Evolutionary conservation across 2,888 invertebrate species (phyloP).

Genomic region (Neuroscelio doddi): DNA sequence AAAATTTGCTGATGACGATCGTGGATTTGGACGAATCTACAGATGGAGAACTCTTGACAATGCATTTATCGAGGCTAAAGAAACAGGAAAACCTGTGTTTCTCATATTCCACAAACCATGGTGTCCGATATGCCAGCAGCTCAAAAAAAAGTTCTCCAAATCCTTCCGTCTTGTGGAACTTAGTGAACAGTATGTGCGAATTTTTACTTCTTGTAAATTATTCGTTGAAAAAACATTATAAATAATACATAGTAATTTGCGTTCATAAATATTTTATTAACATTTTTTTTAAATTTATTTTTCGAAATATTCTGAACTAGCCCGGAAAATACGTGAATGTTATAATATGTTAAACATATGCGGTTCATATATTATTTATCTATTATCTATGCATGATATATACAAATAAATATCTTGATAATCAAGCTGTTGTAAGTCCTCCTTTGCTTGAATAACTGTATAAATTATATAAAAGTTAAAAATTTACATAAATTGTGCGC

Average conservation of each 20-base stretch:
- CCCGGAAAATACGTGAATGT: no score
- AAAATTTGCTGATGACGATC: conserved; percentile 32
- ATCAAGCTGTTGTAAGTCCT: no score
- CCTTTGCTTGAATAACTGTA: no score
- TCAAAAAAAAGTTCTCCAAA: conserved; percentile 77
- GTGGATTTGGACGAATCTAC: conserved; percentile 50
- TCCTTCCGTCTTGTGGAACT: conserved; percentile 75
- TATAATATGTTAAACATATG: no score
- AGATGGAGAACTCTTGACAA: conserved; percentile 54
- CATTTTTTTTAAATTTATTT: no score
- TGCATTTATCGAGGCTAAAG: conserved; percentile 56
- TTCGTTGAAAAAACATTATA: neutral
- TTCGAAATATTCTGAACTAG: no score
- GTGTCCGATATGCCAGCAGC: conserved; percentile 79
- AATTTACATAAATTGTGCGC: no score
- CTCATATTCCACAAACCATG: conserved; percentile 79
- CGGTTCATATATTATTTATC: no score
- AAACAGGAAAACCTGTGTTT: conserved; percentile 75
- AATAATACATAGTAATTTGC: neutral
- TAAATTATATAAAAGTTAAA: no score
- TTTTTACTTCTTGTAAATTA: neutral
- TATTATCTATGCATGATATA: no score
- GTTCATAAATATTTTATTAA: no score
- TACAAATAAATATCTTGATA: no score
- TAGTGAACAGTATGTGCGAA: conserved; percentile 69